Evolutionary conservation across 2,888 invertebrate species (phyloP), one percentile per base, ranked within the genome.

Genomic region (Hedychridium roseum): DNA sequence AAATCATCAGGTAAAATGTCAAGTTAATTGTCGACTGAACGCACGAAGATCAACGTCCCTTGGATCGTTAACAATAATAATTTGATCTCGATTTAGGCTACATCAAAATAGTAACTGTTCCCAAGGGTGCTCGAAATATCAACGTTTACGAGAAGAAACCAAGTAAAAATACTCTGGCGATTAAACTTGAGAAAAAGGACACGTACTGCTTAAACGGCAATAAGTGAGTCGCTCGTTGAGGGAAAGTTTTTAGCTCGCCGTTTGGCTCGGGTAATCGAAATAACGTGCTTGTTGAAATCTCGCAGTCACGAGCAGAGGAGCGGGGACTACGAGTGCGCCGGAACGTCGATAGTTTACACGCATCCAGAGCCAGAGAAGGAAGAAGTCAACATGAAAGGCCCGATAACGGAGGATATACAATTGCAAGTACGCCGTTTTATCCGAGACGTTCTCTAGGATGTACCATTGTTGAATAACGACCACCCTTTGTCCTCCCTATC

Each of bases 311-410:
- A 88, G 59, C 85, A 86, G 14, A 75, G 87, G 80, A 88, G 90
- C 36, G 90, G 90, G 6, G 93, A 93, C 79, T 93, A 93, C 76
- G 84, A 86, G 57, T 88, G 92, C 41, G 92, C 90, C 11, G 91
- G 91, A 39, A 84, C 91, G 1, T 86, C 88, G 57, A 87, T 92
- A 37, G 84, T 91, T 53, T 94, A 94, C 80, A 87, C 88, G 78
- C 67, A 68, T 42, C 82, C 92, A 60, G 86, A 87, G 64, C 84
- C 88, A 66, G 88, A 92, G 68, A 86, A 87, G 81, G 94, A 94
- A 77, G 88, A 87, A 74, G 85, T 94, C 17, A 83, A 84, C 64
- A 91, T 94, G 66, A 87, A 88, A 39, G 94, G 93, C 64, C 94
- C 94, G 16, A 85, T 92, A 53, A 84, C 85, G 56, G 90, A 92